phyloP scores from a whole-genome alignment of 2,888 invertebrate genomes.

The Diadegma fenestrale region DNA sequence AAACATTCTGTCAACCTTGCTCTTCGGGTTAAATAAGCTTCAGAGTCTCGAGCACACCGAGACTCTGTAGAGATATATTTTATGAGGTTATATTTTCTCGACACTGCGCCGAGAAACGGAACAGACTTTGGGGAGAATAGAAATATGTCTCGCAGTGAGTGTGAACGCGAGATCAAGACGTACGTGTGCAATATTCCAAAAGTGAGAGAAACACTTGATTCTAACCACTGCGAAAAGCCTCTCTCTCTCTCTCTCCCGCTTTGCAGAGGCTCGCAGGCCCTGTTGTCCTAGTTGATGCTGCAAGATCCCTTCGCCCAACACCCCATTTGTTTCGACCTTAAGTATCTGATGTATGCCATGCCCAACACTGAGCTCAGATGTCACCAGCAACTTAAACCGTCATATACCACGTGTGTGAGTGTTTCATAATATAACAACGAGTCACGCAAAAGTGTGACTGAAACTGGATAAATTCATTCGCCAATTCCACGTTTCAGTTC shows the following conservation, averaged over 20 bases:
- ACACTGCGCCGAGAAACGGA: conserved; percentile 72
- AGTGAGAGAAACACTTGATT: conserved; percentile 7
- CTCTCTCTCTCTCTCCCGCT: conserved; percentile 30
- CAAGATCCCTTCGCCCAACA: conserved; percentile 45
- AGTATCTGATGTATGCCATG: conserved; percentile 63
- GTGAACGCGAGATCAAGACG: background rate
- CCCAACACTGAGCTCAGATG: conserved; percentile 51
- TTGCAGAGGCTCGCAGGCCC: background rate
- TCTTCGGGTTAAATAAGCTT: conserved; percentile 70
- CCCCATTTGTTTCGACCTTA: conserved; percentile 73
- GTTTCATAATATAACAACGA: background rate
- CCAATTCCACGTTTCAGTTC: background rate
- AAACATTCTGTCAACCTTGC: conserved; percentile 74
- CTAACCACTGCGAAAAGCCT: conserved; percentile 35
- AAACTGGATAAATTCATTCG: background rate
- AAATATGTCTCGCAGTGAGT: conserved; percentile 57
- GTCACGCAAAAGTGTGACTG: background rate
- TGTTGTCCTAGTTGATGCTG: conserved; percentile 19
- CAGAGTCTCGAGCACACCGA: conserved; percentile 42
- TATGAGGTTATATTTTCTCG: conserved; percentile 78
- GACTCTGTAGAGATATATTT: conserved; percentile 77
- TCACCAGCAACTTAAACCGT: conserved; percentile 32
- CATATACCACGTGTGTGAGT: conserved; percentile 21
- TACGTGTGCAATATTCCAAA: conserved; percentile 61
- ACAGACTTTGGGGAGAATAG: conserved; percentile 67